Percentiles rank a stretch among this genome's conserved stretches.
phyloP scores from a whole-genome alignment of 2,888 invertebrate genomes.

The Nephrotoma guestfalica region DNA sequence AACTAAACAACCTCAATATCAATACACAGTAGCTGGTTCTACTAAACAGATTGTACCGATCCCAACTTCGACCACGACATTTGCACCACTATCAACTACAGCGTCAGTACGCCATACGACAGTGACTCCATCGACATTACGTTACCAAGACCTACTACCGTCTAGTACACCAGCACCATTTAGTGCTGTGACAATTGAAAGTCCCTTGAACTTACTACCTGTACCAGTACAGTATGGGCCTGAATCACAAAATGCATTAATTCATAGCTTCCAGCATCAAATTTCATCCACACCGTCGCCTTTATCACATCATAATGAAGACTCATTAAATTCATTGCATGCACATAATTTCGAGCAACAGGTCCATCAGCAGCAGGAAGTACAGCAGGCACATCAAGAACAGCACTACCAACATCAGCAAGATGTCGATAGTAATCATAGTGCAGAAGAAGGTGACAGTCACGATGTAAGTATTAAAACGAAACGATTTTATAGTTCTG shows the following conservation, averaged over 20 bases:
- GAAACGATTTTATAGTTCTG: background rate
- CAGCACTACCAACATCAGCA: too few species aligned
- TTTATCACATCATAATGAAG: background rate
- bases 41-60: slow-evolving; percentile 1
- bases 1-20: background rate
- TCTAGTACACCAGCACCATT: background rate
- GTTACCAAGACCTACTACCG: background rate
- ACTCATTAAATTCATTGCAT: background rate
- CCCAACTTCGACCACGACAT: background rate
- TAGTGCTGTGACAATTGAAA: background rate
- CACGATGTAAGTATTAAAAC: background rate
- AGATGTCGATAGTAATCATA: background rate
- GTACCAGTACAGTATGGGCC: background rate
- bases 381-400: too few species aligned
- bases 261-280: background rate
- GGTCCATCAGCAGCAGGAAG: background rate
- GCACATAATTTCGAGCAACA: background rate
- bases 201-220: background rate
- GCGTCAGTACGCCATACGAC: background rate
- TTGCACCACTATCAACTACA: background rate
- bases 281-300: background rate
- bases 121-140: background rate
- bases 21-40: slow-evolving; percentile 1
- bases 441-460: background rate
- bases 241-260: background rate